Conservation (phyloP, 2,888 invertebrate genomes). For the Caenorhabditis macrosperma region DNA sequence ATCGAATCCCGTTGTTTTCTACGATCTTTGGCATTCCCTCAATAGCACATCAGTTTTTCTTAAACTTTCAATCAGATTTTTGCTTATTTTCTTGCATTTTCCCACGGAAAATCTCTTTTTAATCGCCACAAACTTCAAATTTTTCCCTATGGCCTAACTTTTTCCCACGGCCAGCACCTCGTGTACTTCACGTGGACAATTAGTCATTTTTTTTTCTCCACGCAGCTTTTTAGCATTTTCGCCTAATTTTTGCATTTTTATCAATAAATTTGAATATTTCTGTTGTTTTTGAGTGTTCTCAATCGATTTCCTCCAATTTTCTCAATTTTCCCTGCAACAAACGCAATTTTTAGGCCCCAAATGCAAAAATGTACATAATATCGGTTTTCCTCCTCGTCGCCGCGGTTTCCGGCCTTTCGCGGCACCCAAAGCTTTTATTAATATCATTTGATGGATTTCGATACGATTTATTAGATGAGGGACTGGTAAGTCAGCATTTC, state of each 20-base stretch:
- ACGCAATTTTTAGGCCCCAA: conserved; percentile 32
- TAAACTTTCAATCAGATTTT: too few relatives aligned
- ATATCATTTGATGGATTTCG: conserved; percentile 71
- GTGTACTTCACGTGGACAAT: conserved; percentile 32
- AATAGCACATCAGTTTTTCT: too few relatives aligned
- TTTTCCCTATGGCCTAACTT: too few relatives aligned
- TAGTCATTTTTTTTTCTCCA: conserved; percentile 12
- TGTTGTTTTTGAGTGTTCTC: background rate
- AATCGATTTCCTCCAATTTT: too few relatives aligned
- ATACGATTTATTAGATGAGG: conserved; percentile 66
- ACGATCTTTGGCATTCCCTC: too few relatives aligned
- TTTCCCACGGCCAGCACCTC: background rate
- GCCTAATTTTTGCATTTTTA: background rate
- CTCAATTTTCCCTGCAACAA: conserved; percentile 1
- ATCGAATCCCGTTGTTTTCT: too few relatives aligned
- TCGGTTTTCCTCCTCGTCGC: conserved; percentile 4
- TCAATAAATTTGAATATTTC: background rate
- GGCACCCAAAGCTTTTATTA: conserved; percentile 64
- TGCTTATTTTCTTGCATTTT: background rate
- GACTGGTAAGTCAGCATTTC: conserved; percentile 60
- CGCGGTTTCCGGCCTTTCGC: conserved; percentile 20
- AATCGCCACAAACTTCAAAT: too few relatives aligned
- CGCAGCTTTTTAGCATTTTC: conserved; percentile 7
- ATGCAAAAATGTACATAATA: conserved; percentile 46
- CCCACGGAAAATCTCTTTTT: background rate